Base-by-base conservation (phyloP, 1,140 invertebrate species). In the Pogonomyrmex barbatus region DNA sequence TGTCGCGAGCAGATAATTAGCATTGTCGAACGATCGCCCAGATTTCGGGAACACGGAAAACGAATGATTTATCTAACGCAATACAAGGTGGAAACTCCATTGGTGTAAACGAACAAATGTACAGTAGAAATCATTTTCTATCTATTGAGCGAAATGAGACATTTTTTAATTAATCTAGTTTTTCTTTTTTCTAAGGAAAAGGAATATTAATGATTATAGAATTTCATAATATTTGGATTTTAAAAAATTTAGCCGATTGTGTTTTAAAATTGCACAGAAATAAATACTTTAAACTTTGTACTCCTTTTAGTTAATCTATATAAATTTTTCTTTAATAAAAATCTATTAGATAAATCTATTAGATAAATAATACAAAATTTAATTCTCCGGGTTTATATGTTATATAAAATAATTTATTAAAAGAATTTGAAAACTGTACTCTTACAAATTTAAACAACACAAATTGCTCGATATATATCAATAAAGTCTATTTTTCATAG, bases 401-500 rank as follows among this genome's bases (percentile, higher is more conserved):
- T 24, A 36, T 54, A 8, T 39, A 39, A 42, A 52, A 30, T 1
- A 39, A 65, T 79, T 39, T 52, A 30, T 2, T 47, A 14, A 36
- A 42, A 39, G 17, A 39, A 54, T 42, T 67, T 17, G 1, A 68
- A 79, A 17, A 52, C 54, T 24, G 45, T 63, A 58, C 17, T 77
- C 10, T 62, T 45, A 24, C 24, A 30, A 30, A 70, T 54, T 45
- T 68, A 10, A 75, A 39, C 47, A 33, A 52, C 12, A 58, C n/a
- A 5, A 73, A 73, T 73, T 73, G 63, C 10, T 39, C 36, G 17
- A 39, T 47, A 58, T 42, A 54, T 42, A 68, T 33, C 39, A 9
- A n/a, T n/a, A 4, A 60, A 24, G 3, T 47, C 39, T 82, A 83
- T 73, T 83, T 71, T 73, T 83, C 36, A 45, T 50, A 83, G 17